Conservation (phyloP, 30 jellyfish, hydroid and myxozoan genomes). For the Aurelia coerulea region DNA sequence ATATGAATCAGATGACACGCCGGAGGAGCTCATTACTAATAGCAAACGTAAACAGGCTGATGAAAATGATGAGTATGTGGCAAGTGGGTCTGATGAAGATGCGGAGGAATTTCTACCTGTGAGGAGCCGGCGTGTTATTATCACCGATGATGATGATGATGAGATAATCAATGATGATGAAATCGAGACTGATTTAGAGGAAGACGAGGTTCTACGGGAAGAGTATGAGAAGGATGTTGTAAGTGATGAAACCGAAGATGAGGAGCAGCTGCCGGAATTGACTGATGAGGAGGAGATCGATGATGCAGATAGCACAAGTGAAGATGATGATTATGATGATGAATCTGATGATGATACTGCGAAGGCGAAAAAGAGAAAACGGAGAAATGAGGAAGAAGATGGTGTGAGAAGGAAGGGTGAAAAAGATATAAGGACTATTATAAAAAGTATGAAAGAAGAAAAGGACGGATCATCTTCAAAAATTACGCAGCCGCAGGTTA, state of each 20-base stretch:
- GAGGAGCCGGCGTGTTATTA: constrained; percentile 30
- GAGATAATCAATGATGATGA: constrained; percentile 58
- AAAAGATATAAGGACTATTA: constrained; percentile 48
- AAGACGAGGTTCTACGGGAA: constrained; percentile 46
- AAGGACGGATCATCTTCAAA: not conserved
- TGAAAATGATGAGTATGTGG: constrained; percentile 65
- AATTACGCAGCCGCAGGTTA: too few relatives aligned
- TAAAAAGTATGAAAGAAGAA: constrained; percentile 56
- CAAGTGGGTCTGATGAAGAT: constrained; percentile 74
- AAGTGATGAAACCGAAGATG: constrained; percentile 24
- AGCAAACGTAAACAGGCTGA: constrained; percentile 23
- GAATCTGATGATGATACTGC: not conserved
- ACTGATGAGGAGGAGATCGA: constrained; percentile 13
- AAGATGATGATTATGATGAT: constrained; percentile 51
- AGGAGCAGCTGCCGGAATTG: not conserved
- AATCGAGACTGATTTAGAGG: constrained; percentile 57
- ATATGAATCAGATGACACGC: constrained; percentile 58
- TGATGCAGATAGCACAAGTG: constrained; percentile 2
- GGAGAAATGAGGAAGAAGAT: constrained; percentile 28
- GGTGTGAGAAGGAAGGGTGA: constrained; percentile 40
- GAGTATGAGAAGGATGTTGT: constrained; percentile 43
- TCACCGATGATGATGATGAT: constrained; percentile 59
- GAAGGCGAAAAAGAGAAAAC: constrained; percentile 1
- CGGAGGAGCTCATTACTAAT: constrained; percentile 40
- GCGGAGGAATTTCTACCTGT: constrained; percentile 40